A percentile compares a stretch with the other conserved stretches of the same genome.
Conservation (phyloP, 2,888 invertebrate genomes). For the Pilophorus perplexus region DNA sequence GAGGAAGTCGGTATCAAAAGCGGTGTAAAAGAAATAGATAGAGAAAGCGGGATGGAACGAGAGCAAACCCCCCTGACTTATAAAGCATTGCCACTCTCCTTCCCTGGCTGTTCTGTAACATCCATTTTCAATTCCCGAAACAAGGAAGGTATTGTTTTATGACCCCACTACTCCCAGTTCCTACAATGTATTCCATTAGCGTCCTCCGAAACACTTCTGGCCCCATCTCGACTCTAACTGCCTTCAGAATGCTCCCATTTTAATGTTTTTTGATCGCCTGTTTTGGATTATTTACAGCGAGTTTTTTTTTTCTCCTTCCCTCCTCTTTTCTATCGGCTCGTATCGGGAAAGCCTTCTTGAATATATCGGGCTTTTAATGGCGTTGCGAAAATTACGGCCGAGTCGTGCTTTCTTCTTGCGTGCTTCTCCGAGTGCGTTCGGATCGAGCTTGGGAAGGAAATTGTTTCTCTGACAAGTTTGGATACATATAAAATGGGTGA, state of each 20-base stretch:
- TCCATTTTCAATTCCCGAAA: conserved; percentile 43
- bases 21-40: not conserved
- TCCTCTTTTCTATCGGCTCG: conserved; percentile 6
- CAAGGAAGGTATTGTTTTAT: conserved; percentile 44
- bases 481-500: too few species aligned
- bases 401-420: conserved; percentile 16
- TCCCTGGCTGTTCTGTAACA: conserved; percentile 27
- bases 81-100: conserved; percentile 40
- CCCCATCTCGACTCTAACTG: conserved; percentile 21
- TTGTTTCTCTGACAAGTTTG: too few species aligned
- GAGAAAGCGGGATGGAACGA: not conserved
- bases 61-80: conserved; percentile 23
- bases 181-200: conserved; percentile 41
- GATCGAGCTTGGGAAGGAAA: too few species aligned
- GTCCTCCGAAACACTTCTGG: conserved; percentile 18
- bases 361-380: conserved; percentile 21
- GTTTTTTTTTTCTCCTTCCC: conserved; percentile 12
- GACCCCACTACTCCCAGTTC: conserved; percentile 35
- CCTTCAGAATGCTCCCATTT: conserved; percentile 41
- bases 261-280: conserved; percentile 42
- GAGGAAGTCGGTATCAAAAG: not conserved
- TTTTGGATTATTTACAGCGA: conserved; percentile 41
- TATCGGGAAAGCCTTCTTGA: conserved; percentile 22
- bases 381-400: conserved; percentile 21
- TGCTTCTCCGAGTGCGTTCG: too few species aligned